Conservation (phyloP, 1,140 invertebrate genomes). For the Epicauta chinensis region DNA sequence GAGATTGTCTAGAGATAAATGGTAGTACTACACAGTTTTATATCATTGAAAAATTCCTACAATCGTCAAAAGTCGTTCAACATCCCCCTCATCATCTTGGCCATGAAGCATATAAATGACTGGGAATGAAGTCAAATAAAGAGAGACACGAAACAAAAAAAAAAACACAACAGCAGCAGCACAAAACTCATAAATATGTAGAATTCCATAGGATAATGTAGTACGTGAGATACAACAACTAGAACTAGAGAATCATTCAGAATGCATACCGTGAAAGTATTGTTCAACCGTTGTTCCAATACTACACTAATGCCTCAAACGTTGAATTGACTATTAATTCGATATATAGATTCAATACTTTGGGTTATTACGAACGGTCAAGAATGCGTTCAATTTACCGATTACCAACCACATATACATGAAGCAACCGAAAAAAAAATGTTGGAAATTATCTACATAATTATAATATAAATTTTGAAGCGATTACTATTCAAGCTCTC, state of each 20-base stretch:
- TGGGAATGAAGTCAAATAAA: conserved; percentile 5
- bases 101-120: conserved; percentile 5
- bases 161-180: neutral
- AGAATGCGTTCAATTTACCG: too few relatives aligned
- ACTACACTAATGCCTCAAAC: too few relatives aligned
- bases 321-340: too few relatives aligned
- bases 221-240: conserved; percentile 13
- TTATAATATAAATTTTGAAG: too few relatives aligned
- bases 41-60: neutral
- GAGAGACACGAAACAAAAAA: neutral
- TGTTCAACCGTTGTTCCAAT: neutral
- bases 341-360: too few relatives aligned
- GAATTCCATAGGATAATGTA: conserved; percentile 12
- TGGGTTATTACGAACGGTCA: too few relatives aligned
- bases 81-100: too few relatives aligned
- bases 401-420: too few relatives aligned
- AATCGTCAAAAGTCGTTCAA: too few relatives aligned
- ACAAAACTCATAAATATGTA: conserved; percentile 16
- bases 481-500: too few relatives aligned
- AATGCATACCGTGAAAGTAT: conserved; percentile 7
- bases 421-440: too few relatives aligned
- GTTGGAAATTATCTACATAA: too few relatives aligned
- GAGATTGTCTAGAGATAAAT: conserved; percentile 7
- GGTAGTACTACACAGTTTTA: conserved; percentile 4
- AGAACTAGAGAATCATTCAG: conserved; percentile 1